Conservation (phyloP, 2,113 vertebrate genomes). For the Oxygymnocypris stewartii region DNA sequence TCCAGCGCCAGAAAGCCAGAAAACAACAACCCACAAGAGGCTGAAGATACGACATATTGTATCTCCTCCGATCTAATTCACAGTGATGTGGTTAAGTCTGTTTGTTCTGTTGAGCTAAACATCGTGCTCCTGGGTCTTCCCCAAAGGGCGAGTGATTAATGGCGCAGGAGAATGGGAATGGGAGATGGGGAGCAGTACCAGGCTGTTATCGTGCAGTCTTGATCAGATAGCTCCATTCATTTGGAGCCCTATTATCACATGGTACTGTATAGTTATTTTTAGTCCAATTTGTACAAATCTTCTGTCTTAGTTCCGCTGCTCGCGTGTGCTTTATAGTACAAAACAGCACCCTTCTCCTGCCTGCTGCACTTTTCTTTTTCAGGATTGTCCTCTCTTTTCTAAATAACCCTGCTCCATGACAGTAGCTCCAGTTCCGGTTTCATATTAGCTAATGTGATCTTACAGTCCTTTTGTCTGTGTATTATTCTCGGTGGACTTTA, state of each 20-base stretch:
- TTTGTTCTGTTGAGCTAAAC: conserved; percentile 31
- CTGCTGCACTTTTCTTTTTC: conserved; percentile 19
- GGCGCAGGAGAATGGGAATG: conserved; percentile 36
- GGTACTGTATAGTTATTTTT: conserved; percentile 54
- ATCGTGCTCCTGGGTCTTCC: conserved; percentile 30
- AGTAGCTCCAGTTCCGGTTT: conserved; percentile 26
- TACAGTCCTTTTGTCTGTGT: neutral
- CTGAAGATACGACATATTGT: neutral
- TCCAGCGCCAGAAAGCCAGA: neutral
- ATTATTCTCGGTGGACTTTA: neutral
- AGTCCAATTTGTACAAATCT: conserved; percentile 47
- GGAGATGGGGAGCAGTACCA: conserved; percentile 15
- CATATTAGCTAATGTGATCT: conserved; percentile 21
- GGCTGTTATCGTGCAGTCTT: conserved; percentile 32
- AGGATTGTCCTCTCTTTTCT: conserved; percentile 24
- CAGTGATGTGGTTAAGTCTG: conserved; percentile 11
- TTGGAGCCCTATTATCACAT: conserved; percentile 29
- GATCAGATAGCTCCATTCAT: conserved; percentile 40
- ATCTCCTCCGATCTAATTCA: conserved; percentile 15
- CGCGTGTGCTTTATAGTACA: too few relatives aligned
- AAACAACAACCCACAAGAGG: neutral
- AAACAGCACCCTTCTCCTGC: conserved; percentile 16
- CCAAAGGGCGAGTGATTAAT: conserved; percentile 34
- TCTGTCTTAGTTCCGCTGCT: conserved; percentile 46
- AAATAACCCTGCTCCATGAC: neutral